Evolutionary conservation across 2,113 vertebrate genomes (phyloP).

Genomic region (Oreochromis aureus): DNA sequence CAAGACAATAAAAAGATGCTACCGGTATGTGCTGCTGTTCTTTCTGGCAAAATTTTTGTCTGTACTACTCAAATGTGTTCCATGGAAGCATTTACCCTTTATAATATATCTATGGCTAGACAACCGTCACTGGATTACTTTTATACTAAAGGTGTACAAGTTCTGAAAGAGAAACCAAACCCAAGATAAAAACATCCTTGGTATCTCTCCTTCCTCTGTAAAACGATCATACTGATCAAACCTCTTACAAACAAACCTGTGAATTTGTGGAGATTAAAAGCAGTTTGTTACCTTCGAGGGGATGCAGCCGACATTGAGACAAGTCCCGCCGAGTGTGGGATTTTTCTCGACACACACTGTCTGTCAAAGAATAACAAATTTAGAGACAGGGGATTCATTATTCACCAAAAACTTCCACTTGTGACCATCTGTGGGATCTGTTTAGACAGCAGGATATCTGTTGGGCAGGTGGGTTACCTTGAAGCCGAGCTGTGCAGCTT

Average conservation of each 20-base stretch:
- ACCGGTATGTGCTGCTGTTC: neutral
- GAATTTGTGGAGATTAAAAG: neutral
- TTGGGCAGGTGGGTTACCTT: slow-evolving; percentile 72
- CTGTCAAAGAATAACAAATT: slow-evolving; percentile 53
- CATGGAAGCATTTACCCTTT: neutral
- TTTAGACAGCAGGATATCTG: neutral
- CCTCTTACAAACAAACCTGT: neutral
- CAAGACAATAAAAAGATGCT: neutral
- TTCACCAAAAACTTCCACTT: neutral
- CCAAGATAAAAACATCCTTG: neutral
- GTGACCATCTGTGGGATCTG: neutral
- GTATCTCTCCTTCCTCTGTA: neutral
- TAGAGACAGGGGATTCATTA: neutral
- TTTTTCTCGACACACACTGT: slow-evolving; percentile 96
- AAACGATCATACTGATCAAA: neutral
- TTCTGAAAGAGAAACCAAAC: neutral
- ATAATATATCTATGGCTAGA: neutral
- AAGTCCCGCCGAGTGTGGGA: slow-evolving; percentile 89
- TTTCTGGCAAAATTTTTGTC: neutral
- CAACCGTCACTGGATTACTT: neutral
- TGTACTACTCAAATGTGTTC: neutral
- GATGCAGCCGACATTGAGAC: slow-evolving; percentile 97
- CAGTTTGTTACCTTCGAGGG: slow-evolving; percentile 87
- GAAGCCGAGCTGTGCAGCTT: slow-evolving; percentile 96
- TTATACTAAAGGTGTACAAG: neutral